These are phyloP conservation scores for Dioctria rufipes DNA, from an alignment of 2,888 invertebrate genomes.

Conservation along the genomic window DNA sequence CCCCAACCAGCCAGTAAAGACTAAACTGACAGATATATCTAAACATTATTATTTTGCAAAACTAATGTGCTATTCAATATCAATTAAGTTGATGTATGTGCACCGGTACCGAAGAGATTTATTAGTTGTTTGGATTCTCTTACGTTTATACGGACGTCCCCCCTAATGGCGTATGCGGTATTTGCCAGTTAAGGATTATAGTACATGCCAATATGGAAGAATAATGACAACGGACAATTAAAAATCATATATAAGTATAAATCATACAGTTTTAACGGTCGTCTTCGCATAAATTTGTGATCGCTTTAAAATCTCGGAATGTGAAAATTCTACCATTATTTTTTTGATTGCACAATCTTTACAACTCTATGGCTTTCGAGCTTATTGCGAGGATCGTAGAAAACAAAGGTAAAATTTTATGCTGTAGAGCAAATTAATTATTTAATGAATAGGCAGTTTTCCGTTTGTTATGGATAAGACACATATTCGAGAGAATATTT, in stretches of 20 bases:
- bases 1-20: neutral
- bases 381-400: too few species aligned
- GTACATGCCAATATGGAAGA: constrained; percentile 30
- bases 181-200: constrained; percentile 18
- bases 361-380: too few species aligned
- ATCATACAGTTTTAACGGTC: constrained; percentile 16
- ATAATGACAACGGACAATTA: constrained; percentile 28
- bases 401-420: too few species aligned
- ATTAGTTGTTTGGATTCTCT: constrained; percentile 7
- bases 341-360: neutral
- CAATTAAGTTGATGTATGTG: constrained; percentile 44
- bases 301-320: constrained; percentile 17
- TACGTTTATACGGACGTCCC: neutral
- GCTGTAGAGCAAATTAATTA: too few species aligned
- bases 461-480: too few species aligned
- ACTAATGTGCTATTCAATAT: constrained; percentile 46
- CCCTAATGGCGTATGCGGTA: constrained; percentile 16
- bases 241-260: constrained; percentile 29
- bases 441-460: too few species aligned
- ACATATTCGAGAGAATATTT: too few species aligned
- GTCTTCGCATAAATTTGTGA: constrained; percentile 13
- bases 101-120: constrained; percentile 28
- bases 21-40: constrained; percentile 36
- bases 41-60: constrained; percentile 44
- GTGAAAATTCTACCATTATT: constrained; percentile 23